These are phyloP conservation scores for Stenoptilia bipunctidactyla DNA, from an alignment of 2,888 invertebrate genomes.

Conservation along the genomic window DNA sequence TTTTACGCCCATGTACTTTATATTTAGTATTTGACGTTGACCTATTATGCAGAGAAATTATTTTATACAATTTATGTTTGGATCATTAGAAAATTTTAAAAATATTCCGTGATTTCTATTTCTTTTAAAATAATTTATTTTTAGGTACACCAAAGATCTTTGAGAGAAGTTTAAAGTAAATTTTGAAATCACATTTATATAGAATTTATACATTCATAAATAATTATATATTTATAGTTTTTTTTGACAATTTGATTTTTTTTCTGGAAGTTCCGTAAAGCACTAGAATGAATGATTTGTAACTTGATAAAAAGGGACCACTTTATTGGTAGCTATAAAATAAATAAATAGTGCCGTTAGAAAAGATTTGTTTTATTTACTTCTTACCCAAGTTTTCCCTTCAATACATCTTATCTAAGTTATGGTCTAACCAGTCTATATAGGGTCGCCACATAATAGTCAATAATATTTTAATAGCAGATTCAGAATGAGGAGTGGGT, in stretches of 20 bases:
- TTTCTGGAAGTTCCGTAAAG: not conserved
- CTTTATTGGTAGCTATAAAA: conserved; percentile 33
- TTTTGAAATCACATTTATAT: conserved; percentile 6
- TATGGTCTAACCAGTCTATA: too few relatives aligned
- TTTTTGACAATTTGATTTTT: conserved; percentile 6
- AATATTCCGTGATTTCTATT: not conserved
- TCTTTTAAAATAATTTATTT: not conserved
- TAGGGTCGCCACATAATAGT: too few relatives aligned
- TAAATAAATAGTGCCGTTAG: conserved; percentile 51
- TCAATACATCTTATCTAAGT: too few relatives aligned
- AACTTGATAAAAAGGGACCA: conserved; percentile 33
- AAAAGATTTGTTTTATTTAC: conserved; percentile 21
- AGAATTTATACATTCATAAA: too few relatives aligned
- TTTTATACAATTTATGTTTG: not conserved
- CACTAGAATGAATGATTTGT: not conserved
- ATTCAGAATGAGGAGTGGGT: too few relatives aligned
- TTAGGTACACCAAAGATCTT: conserved; percentile 29
- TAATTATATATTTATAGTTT: not conserved
- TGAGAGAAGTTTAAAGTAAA: conserved; percentile 10
- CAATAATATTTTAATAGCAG: too few relatives aligned
- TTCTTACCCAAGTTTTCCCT: not conserved
- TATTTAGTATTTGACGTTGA: not conserved
- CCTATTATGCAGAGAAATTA: too few relatives aligned
- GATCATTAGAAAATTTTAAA: not conserved
- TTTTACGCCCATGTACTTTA: not conserved